Base-by-base conservation (phyloP, 1,140 invertebrate genomes). In the Aplysia californica region DNA sequence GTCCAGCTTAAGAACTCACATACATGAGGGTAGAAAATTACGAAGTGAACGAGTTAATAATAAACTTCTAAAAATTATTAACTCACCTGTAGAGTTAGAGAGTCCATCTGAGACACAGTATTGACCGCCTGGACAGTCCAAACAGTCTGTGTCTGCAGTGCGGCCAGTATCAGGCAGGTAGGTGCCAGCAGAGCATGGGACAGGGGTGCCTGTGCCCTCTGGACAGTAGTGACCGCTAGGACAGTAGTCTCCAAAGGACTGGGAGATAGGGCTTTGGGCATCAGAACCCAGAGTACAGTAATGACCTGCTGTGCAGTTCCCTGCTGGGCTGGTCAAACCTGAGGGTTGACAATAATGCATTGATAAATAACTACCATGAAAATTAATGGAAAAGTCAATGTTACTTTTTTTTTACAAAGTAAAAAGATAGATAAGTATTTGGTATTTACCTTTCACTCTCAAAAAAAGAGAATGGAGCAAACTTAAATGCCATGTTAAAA, bases 181-280 rank as follows among this genome's bases (percentile, higher is more conserved):
- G 1, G 85, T 87, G 21, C 87, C 87, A 5, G 71, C 38, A 15
- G 85, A 87, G 74, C 87, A 89, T 10, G 85, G 79, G 0, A 81
- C 67, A 10, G 87, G 85, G 10, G 77, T 82, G 3, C 80, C 85
- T 3, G 84, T 88, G 1, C 84, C 85, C 36, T 55, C 56, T 15
- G 85, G 86, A 77, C 87, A 89, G 76, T 87, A 89, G 75, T 84
- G 79, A 31, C 87, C 87, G n/a, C 78, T 75, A 10, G 83, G 79
- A 76, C 87, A 89, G 56, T 83, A 78, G 75, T 87, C 86, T 6
- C 87, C 87, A 75, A 87, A 87, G 5, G 74, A 31, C 69, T 85
- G 78, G 66, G 68, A 58, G 44, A 76, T 80, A 39, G 87, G 87
- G 50, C 81, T 85, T 33, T 77, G 80, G 3, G 75, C 56, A 55